Percentiles rank a stretch among this genome's conserved stretches.
These are phyloP conservation scores for Drosophila sucinea DNA, from an alignment of 1,140 invertebrate genomes.

Conservation along the genomic window DNA sequence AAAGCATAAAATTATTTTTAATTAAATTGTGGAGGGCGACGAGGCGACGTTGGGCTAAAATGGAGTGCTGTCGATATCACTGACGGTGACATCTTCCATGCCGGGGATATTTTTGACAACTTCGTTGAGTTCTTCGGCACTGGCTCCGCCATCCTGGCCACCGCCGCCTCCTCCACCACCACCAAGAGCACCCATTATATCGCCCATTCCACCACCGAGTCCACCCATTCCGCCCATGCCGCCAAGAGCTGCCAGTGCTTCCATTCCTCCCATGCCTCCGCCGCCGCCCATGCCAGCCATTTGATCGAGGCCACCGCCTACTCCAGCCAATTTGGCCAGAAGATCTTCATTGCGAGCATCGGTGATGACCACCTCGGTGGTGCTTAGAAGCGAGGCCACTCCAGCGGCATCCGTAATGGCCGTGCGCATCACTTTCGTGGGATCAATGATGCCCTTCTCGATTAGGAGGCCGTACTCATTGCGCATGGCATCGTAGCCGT, in stretches of 20 bases:
- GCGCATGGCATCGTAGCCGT: constrained; percentile 97
- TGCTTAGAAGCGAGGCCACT: constrained; percentile 97
- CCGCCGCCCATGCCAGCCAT: constrained; percentile 35
- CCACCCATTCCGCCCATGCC: constrained; percentile 53
- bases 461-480: constrained; percentile 97
- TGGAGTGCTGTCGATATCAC: constrained; percentile 52
- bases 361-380: constrained; percentile 97
- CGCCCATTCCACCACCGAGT: constrained; percentile 16
- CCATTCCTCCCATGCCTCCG: constrained; percentile 51
- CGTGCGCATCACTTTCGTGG: constrained; percentile 98
- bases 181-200: constrained; percentile 32
- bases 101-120: constrained; percentile 63
- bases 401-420: constrained; percentile 98
- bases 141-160: background rate
- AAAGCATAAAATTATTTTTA: background rate
- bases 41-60: constrained; percentile 2
- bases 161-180: background rate
- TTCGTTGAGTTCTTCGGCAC: constrained; percentile 50
- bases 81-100: constrained; percentile 65
- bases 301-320: constrained; percentile 70
- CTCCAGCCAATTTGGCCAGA: constrained; percentile 51
- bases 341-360: constrained; percentile 96
- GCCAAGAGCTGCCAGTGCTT: constrained; percentile 24
- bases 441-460: constrained; percentile 98
- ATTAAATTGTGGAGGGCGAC: background rate